phyloP scores from a whole-genome alignment of 2,113 vertebrate species.

The Zosterops japonicus region DNA sequence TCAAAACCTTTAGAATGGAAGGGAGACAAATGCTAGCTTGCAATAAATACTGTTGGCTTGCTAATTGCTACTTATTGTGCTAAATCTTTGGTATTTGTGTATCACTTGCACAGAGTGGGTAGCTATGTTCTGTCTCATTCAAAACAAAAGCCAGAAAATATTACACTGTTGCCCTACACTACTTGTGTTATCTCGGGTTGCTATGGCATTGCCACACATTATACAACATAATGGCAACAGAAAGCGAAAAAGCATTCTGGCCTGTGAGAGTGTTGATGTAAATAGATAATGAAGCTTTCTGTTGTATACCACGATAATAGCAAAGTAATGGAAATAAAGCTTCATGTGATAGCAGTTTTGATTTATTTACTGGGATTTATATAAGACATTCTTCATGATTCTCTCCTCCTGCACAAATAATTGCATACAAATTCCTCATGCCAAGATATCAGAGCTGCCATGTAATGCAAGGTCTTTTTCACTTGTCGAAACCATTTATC shows the following conservation, averaged over 20 bases:
- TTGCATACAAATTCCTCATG: neutral
- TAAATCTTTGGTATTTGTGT: neutral
- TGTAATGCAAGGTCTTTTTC: neutral
- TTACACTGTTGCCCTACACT: neutral
- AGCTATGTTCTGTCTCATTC: neutral
- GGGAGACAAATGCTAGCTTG: neutral
- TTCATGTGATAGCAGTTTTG: neutral
- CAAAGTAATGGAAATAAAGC: neutral
- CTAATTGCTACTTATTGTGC: neutral
- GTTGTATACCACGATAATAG: neutral
- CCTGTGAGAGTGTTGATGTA: conserved; percentile 18
- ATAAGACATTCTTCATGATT: neutral
- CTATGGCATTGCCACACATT: conserved; percentile 39
- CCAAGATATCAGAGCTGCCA: neutral
- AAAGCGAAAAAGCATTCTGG: conserved; percentile 25
- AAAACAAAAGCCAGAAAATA: conserved; percentile 14
- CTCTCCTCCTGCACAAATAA: neutral
- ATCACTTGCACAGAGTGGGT: neutral
- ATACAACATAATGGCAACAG: conserved; percentile 18
- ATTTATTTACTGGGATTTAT: conserved; percentile 25
- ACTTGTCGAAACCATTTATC: neutral
- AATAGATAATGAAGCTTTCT: conserved; percentile 51
- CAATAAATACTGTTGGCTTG: neutral
- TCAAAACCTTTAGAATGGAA: neutral
- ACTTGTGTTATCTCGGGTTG: conserved; percentile 35